phyloP scores from a whole-genome alignment of 2,113 vertebrate genomes.

The Okapia johnstoni region DNA sequence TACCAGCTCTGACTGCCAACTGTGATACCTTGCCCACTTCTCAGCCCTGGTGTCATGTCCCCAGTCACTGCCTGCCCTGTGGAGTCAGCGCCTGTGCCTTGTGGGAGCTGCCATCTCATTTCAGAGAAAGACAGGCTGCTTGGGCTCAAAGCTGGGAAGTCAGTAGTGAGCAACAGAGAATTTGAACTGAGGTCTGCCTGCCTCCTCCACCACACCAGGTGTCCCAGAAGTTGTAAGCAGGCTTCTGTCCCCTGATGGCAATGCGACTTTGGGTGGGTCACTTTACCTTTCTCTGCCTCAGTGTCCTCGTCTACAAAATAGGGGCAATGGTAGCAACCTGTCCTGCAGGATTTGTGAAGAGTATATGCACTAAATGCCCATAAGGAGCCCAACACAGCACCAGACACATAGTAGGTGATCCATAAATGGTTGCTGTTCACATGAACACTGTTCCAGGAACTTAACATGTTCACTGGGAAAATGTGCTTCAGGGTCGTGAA shows the following conservation, averaged over 20 bases:
- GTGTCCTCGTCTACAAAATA: not conserved
- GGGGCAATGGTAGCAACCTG: not conserved
- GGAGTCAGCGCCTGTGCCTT: not conserved
- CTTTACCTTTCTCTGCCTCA: not conserved
- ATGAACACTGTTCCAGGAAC: not conserved
- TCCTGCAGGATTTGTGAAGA: not conserved
- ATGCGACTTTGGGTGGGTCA: not conserved
- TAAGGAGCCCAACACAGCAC: not conserved
- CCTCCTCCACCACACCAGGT: not conserved
- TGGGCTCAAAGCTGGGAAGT: not conserved
- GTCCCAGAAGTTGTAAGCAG: not conserved
- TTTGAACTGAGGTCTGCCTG: not conserved
- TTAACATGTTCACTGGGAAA: not conserved
- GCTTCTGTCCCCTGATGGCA: not conserved
- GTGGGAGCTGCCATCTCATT: not conserved
- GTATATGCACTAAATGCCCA: not conserved
- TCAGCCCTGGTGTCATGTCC: not conserved
- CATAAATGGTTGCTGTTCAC: not conserved
- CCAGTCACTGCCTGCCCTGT: not conserved
- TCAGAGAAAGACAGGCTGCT: not conserved
- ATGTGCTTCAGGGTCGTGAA: not conserved
- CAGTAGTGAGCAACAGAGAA: not conserved
- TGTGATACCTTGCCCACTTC: not conserved
- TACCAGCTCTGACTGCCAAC: not conserved
- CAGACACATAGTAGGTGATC: not conserved